These are phyloP conservation scores for Rhynchotus rufescens DNA, from an alignment of 2,797 vertebrate genomes.

Conservation along the genomic window DNA sequence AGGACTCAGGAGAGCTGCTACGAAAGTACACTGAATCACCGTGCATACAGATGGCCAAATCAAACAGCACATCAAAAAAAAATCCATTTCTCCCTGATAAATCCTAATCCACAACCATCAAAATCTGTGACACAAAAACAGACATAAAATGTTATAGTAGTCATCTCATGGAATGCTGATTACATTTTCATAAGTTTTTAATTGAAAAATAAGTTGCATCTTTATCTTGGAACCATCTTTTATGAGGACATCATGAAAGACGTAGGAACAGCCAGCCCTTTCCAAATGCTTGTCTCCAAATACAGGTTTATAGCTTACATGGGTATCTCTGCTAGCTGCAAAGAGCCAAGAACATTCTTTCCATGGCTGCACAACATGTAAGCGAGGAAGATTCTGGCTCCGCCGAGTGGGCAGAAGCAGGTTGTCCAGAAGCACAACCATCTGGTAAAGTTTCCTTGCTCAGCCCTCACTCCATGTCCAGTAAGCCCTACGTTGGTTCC, in stretches of 20 bases:
- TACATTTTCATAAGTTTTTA: background rate
- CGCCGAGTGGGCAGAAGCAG: background rate
- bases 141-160: background rate
- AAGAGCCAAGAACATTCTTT: background rate
- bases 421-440: background rate
- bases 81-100: conserved; percentile 27
- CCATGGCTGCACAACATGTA: background rate
- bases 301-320: fast-evolving
- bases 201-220: background rate
- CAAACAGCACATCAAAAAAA: conserved; percentile 20
- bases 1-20: conserved; percentile 8
- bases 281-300: background rate
- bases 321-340: background rate
- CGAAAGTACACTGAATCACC: conserved; percentile 38
- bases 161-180: background rate
- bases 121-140: conserved; percentile 1
- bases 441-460: background rate
- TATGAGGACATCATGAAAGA: background rate
- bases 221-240: background rate
- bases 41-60: conserved; percentile 46
- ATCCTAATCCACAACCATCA: background rate
- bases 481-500: background rate
- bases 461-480: background rate
- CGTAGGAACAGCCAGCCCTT: background rate
- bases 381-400: background rate